Evolutionary conservation across 1,140 invertebrate species (phyloP).

Genomic region (Tetramorium simillimum): DNA sequence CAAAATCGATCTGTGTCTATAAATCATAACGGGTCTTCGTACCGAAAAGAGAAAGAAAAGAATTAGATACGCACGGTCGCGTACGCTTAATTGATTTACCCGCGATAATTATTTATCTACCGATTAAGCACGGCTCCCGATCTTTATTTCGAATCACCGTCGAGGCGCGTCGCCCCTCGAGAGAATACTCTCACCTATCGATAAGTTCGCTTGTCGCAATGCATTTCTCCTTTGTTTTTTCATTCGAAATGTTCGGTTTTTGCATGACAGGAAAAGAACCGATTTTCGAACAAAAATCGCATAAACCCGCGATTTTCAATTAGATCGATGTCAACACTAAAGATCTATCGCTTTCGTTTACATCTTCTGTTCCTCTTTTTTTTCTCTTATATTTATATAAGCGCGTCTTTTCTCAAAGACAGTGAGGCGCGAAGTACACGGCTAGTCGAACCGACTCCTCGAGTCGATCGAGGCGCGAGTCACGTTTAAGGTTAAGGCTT

Average conservation of each 20-base stretch:
- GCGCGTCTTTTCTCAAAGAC: background rate
- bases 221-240: background rate
- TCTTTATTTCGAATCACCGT: conserved; percentile 53
- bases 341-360: background rate
- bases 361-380: background rate
- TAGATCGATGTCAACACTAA: background rate
- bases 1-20: background rate
- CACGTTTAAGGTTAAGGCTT: background rate
- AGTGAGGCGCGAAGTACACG: background rate
- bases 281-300: background rate
- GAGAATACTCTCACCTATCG: conserved; percentile 35
- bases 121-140: conserved; percentile 33
- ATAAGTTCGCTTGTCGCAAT: conserved; percentile 38
- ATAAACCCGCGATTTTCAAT: background rate
- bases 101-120: conserved; percentile 56
- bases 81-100: conserved; percentile 24
- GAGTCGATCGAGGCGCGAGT: background rate
- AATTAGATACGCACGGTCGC: background rate
- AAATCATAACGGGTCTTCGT: background rate
- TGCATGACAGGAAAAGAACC: too few species aligned
- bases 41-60: background rate
- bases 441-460: background rate
- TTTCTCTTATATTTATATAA: background rate
- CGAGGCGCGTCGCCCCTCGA: conserved; percentile 48
- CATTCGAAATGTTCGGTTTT: background rate